Conservation (phyloP, 1,140 invertebrate species). For the Calliphora vicina region DNA sequence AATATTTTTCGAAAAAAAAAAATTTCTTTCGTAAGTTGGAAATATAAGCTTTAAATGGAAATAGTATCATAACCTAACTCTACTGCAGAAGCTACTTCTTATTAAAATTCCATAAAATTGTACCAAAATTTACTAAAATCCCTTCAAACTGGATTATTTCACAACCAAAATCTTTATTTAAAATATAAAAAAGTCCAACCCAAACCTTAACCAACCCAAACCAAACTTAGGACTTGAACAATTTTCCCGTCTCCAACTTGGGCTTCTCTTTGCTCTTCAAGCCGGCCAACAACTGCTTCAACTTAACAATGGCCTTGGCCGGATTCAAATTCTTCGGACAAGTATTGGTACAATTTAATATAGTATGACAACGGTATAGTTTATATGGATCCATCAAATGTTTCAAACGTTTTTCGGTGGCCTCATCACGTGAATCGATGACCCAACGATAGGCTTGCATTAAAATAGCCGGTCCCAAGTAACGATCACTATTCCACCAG, state of each 20-base stretch:
- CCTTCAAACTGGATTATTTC: too few species aligned
- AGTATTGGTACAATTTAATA: constrained; percentile 97
- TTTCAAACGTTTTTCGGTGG: constrained; percentile 79
- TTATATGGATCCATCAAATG: constrained; percentile 88
- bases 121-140: too few species aligned
- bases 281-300: constrained; percentile 75
- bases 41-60: too few species aligned
- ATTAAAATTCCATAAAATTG: too few species aligned
- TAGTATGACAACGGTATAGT: constrained; percentile 91
- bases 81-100: too few species aligned
- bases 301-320: constrained; percentile 90
- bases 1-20: too few species aligned
- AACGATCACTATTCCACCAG: constrained; percentile 98
- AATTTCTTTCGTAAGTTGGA: too few species aligned
- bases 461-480: constrained; percentile 91
- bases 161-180: too few species aligned
- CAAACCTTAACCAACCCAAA: too few species aligned
- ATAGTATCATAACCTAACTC: too few species aligned
- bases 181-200: too few species aligned
- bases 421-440: constrained; percentile 93
- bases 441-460: constrained; percentile 97
- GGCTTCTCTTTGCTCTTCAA: constrained; percentile 76
- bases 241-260: constrained; percentile 68
- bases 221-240: constrained; percentile 30
- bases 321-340: constrained; percentile 98